A percentile compares a stretch with the other conserved stretches of the same genome.
These are phyloP conservation scores for Phataginus tricuspis DNA, from an alignment of 2,797 vertebrate species.

Conservation along the genomic window DNA sequence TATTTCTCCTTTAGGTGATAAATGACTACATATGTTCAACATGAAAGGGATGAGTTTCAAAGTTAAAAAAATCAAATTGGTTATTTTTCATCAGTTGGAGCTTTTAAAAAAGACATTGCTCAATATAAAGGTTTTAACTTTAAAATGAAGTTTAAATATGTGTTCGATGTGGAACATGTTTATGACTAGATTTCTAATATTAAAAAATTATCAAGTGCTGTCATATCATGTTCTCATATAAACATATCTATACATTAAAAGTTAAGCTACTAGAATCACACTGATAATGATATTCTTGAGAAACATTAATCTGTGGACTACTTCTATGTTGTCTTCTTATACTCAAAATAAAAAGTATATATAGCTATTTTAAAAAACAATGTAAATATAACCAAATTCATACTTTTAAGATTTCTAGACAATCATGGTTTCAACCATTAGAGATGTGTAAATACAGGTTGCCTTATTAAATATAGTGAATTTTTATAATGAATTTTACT, in stretches of 20 bases:
- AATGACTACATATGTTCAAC: neutral
- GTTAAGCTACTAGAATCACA: neutral
- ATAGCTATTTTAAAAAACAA: neutral
- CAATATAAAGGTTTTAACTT: constrained; percentile 1
- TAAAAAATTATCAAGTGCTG: neutral
- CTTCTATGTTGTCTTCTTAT: constrained; percentile 54
- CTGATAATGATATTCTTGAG: neutral
- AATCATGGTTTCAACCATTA: neutral
- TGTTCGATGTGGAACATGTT: neutral
- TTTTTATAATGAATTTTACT: constrained; percentile 65
- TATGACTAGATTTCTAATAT: neutral
- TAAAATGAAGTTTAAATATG: neutral
- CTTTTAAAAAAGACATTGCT: constrained; percentile 8
- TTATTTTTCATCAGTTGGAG: constrained; percentile 25
- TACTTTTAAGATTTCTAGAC: neutral
- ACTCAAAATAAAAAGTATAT: constrained; percentile 10
- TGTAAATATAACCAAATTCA: constrained; percentile 39
- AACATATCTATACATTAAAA: constrained; percentile 16
- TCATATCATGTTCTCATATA: neutral
- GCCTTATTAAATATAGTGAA: constrained; percentile 51
- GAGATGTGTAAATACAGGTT: constrained; percentile 48
- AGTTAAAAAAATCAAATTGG: neutral
- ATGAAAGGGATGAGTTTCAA: neutral
- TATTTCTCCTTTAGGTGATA: neutral
- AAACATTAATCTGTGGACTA: neutral